A percentile compares a stretch with the other conserved stretches of the same genome.
These are phyloP conservation scores for Antechinus stuartii DNA, from an alignment of 2,113 vertebrate species.

Conservation along the genomic window DNA sequence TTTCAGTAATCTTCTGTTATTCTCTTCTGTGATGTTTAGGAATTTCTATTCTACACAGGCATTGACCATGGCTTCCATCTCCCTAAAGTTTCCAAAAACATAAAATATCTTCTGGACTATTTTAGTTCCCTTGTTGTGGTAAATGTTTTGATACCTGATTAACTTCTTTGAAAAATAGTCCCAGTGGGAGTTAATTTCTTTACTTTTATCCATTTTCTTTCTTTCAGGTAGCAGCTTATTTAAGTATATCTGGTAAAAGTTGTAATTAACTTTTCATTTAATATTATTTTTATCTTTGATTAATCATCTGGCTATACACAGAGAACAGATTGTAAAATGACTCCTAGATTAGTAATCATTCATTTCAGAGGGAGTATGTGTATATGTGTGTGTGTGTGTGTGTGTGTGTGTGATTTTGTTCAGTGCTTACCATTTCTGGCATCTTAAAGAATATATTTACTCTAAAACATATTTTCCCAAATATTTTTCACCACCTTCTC, in stretches of 20 bases:
- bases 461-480: background rate
- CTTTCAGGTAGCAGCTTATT: background rate
- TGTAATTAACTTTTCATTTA: background rate
- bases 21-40: background rate
- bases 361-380: background rate
- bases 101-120: background rate
- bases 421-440: background rate
- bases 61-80: background rate
- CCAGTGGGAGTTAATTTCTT: background rate
- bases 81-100: background rate
- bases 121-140: background rate
- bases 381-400: background rate
- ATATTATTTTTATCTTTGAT: background rate
- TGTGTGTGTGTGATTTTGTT: background rate
- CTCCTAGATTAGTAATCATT: background rate
- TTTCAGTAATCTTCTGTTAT: background rate
- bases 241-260: background rate
- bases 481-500: background rate
- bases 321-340: background rate
- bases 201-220: background rate
- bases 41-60: background rate
- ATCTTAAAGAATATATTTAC: background rate
- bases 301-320: background rate
- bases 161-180: background rate
- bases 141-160: background rate